Base-by-base conservation (phyloP, 2,797 vertebrate species). In the Triplophysa yarkandensis region DNA sequence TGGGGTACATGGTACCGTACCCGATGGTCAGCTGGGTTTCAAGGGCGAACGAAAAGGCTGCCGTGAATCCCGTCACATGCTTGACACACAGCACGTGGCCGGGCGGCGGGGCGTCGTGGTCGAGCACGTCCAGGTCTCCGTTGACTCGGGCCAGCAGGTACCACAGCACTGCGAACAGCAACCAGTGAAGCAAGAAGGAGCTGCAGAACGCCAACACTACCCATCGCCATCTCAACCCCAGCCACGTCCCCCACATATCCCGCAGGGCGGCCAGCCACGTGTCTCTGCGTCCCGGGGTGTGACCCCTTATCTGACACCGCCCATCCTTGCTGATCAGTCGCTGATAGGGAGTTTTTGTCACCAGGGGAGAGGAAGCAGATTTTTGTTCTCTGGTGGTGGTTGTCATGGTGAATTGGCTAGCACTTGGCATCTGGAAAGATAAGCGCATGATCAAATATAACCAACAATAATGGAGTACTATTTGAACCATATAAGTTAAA, bases 1-100 rank as follows among this genome's bases (percentile, higher is more conserved):
- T 98, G 69, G 97, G 98, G 83, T 95, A 99, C 96, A 99, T 98
- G 80, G 96, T 98, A 77, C 98, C 98, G 0, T 99, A 99, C 64
- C 98, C 98, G 13, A 99, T 99, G n/a, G 98, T 99, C 84, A 99
- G 92, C 86, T 99, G 98, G 0, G 98, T 99, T 89, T 99, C 98
- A 91, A 99, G 86, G 2, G 97, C 96, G 83, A 99, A 99, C 32
- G 97, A 98, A 84, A 99, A 99, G 3, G 98, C 97, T 3, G 96
- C 96, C 36, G 96, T 95, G 83, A 98, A 98, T 70, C 96, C 97
- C 62, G 93, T 98, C 80, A 99, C 95, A 76, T 98, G 90, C 85
- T 98, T 98, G 79, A 99, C 96, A 68, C 97, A 98, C 77, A 98
- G 94, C 62, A 95, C 95, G 70, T 99, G 97, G 71, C 96, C 97